A percentile compares a stretch with the other conserved stretches of the same genome.
Evolutionary conservation across 2,113 vertebrate species (phyloP).

Genomic region (Chlamydotis undulata): DNA sequence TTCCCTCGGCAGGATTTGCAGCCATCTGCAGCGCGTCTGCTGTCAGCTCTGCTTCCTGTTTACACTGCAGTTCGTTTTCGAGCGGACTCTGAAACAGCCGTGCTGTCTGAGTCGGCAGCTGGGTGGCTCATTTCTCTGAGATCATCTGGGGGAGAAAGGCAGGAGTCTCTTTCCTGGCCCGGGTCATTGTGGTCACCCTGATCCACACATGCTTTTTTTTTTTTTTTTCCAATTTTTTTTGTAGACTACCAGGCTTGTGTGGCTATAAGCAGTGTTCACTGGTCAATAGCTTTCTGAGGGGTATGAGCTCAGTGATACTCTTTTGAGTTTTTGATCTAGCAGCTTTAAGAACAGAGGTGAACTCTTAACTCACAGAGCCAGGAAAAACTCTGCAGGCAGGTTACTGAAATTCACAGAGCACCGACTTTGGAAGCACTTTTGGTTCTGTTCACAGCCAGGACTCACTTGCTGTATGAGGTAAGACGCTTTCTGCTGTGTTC

Average conservation of each 20-base stretch:
- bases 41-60: neutral
- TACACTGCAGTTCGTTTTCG: neutral
- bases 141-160: neutral
- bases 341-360: neutral
- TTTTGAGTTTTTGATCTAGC: neutral
- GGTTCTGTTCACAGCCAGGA: neutral
- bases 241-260: no score
- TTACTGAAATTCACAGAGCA: neutral
- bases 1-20: neutral
- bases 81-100: neutral
- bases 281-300: neutral
- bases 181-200: neutral
- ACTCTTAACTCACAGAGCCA: neutral
- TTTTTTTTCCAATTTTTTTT: neutral
- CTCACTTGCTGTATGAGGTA: neutral
- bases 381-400: neutral
- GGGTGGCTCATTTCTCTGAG: neutral
- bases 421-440: neutral
- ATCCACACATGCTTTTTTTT: neutral
- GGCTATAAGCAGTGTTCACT: neutral
- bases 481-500: neutral
- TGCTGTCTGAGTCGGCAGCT: neutral
- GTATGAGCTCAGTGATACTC: neutral
- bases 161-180: neutral
- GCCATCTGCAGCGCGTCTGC: neutral